Evolutionary conservation across 2,888 invertebrate genomes (phyloP).

Genomic region (Endomychus coccineus): DNA sequence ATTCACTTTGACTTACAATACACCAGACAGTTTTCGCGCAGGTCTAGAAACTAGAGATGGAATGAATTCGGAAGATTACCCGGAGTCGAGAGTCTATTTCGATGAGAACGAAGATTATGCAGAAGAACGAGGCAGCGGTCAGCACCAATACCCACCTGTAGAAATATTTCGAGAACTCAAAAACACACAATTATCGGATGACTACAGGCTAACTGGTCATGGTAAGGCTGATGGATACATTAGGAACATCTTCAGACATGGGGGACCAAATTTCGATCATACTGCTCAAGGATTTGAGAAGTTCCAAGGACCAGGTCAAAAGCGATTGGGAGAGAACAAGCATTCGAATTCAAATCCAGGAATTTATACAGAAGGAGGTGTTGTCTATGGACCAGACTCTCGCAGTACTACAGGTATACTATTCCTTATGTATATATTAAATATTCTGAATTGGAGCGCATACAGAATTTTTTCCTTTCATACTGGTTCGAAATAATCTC

Average conservation of each 20-base stretch:
- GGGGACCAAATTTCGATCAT: not conserved
- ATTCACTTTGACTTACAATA: conserved; percentile 44
- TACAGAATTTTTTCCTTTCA: too few relatives aligned
- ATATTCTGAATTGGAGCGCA: too few relatives aligned
- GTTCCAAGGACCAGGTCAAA: conserved; percentile 5
- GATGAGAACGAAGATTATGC: conserved; percentile 45
- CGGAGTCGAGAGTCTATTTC: conserved; percentile 52
- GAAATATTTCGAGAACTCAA: conserved; percentile 34
- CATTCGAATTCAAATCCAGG: conserved; percentile 30
- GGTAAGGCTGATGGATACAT: too few relatives aligned
- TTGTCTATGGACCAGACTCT: conserved; percentile 46
- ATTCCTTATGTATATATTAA: too few relatives aligned
- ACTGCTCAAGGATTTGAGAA: conserved; percentile 1
- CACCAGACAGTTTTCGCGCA: conserved; percentile 43
- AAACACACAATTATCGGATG: conserved; percentile 19
- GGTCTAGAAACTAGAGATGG: conserved; percentile 42
- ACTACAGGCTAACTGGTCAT: conserved; percentile 10
- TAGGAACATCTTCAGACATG: conserved; percentile 17
- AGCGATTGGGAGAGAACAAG: conserved; percentile 18
- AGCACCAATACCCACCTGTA: conserved; percentile 20
- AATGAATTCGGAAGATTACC: conserved; percentile 30
- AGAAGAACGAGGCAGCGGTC: conserved; percentile 37
- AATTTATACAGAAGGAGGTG: conserved; percentile 57
- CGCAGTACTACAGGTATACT: too few relatives aligned
- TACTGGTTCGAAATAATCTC: too few relatives aligned